Evolutionary conservation across 1,140 invertebrate genomes (phyloP), one percentile per base, ranked within the genome.

Genomic region (Sitophilus oryzae): DNA sequence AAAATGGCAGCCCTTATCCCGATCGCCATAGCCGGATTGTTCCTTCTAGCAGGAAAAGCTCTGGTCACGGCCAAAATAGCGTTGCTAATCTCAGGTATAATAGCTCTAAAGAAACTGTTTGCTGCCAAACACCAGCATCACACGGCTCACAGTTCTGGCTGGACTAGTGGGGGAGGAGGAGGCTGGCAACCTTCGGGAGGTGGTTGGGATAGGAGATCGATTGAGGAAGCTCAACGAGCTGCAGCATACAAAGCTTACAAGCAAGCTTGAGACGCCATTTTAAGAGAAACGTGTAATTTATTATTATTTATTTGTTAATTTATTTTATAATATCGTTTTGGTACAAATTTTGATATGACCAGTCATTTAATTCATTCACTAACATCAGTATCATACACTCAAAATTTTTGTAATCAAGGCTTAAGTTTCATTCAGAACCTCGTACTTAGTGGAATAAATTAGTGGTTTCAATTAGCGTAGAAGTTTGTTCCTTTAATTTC

Each of bases 61-160:
- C 69, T 88, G 11, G 87, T 88, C 58, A 82, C 85, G 45, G 84
- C 84, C 14, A 88, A 88, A 74, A 86, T 89, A 59, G 86, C 86
- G 1, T 70, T 89, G 9, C 78, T 89, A 1, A 71, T 89, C 21
- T 81, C 86, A 0, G 80, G 85, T 53, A 88, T 88, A 51, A 86
- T 88, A 42, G 84, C 84, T 0, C 62, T 89, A n/a, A 88, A 89
- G 77, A 89, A 89, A 63, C 70, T 88, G 0, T 73, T 88, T 50
- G 74, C 78, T 0, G 76, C 79, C 60, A 86, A 86, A 68, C 77
- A 81, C 14, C 73, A 77, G 1, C 74, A 77, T 2, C 77, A 78
- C 14, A 73, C 78, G 22, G 78, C 81, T 1, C 80, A 82, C 0
- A 75, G 79, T 19, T 83, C 80, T 75, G 81, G 78, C 42, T 74